These are phyloP conservation scores for Regulus satrapa DNA, from an alignment of 2,113 vertebrate species.

Conservation along the genomic window DNA sequence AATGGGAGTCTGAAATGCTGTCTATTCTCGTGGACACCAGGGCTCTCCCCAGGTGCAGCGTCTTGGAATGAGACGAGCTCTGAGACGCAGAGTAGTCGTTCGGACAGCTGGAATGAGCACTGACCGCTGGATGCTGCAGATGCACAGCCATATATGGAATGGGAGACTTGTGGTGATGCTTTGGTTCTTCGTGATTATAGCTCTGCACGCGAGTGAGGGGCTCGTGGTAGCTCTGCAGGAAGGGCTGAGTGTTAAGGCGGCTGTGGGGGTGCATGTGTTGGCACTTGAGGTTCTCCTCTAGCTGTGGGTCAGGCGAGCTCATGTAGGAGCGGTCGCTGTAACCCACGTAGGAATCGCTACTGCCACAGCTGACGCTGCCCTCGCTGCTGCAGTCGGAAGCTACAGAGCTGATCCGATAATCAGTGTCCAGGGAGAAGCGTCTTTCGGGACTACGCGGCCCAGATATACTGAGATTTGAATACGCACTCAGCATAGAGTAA, in stretches of 20 bases:
- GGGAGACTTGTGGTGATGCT: constrained; percentile 81
- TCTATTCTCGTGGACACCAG: constrained; percentile 83
- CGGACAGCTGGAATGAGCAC: constrained; percentile 85
- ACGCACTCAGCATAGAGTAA: constrained; percentile 87
- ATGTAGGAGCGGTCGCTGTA: constrained; percentile 83
- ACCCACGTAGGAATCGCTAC: constrained; percentile 86
- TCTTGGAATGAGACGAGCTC: constrained; percentile 68
- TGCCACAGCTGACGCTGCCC: constrained; percentile 87
- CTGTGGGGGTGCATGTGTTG: constrained; percentile 77
- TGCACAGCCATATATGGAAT: constrained; percentile 82
- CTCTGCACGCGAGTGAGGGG: constrained; percentile 77
- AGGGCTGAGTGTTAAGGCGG: constrained; percentile 72
- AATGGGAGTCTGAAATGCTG: constrained; percentile 87
- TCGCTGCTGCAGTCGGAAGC: constrained; percentile 95
- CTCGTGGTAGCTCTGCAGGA: constrained; percentile 81
- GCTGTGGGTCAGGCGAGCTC: constrained; percentile 80
- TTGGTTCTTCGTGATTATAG: constrained; percentile 83
- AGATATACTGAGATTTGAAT: constrained; percentile 83
- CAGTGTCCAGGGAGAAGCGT: constrained; percentile 83
- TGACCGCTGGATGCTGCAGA: constrained; percentile 79
- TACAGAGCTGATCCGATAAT: constrained; percentile 83
- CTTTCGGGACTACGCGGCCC: constrained; percentile 84
- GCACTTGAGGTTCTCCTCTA: constrained; percentile 84
- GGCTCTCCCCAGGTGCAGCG: constrained; percentile 80
- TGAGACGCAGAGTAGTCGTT: constrained; percentile 81